Evolutionary conservation across 35 echinoderm and acorn worm species (phyloP).

Genomic region (Hemicentrotus pulcherrimus): DNA sequence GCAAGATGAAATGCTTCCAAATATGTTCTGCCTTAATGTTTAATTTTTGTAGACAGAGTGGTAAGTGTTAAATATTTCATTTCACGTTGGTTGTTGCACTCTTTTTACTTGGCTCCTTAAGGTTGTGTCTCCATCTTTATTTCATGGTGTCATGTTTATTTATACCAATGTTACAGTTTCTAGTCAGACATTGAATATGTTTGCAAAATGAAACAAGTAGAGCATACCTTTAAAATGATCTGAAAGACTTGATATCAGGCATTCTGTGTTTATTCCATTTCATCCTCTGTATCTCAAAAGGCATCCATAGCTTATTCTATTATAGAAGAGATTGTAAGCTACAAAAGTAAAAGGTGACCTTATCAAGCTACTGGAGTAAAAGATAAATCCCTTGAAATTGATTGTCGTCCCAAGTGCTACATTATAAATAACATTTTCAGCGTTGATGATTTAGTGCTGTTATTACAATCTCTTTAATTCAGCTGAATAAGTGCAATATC

Average conservation of each 20-base stretch:
- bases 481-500: too few species aligned
- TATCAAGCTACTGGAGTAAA: too few species aligned
- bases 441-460: too few species aligned
- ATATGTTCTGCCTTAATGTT: neutral
- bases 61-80: neutral
- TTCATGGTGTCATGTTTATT: neutral
- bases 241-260: neutral
- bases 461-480: too few species aligned
- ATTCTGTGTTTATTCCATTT: neutral
- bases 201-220: neutral
- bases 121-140: neutral
- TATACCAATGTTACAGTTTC: too few species aligned
- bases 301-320: too few species aligned
- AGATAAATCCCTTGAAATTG: too few species aligned
- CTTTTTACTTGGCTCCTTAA: too few species aligned
- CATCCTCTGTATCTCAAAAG: neutral
- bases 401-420: too few species aligned
- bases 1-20: neutral
- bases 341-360: too few species aligned
- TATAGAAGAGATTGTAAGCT: too few species aligned
- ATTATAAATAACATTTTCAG: too few species aligned
- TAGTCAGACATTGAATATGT: neutral
- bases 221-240: neutral
- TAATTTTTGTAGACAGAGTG: neutral
- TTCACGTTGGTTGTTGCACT: neutral